phyloP scores from a whole-genome alignment of 2,888 invertebrate genomes.

The Lottia gigantea region DNA sequence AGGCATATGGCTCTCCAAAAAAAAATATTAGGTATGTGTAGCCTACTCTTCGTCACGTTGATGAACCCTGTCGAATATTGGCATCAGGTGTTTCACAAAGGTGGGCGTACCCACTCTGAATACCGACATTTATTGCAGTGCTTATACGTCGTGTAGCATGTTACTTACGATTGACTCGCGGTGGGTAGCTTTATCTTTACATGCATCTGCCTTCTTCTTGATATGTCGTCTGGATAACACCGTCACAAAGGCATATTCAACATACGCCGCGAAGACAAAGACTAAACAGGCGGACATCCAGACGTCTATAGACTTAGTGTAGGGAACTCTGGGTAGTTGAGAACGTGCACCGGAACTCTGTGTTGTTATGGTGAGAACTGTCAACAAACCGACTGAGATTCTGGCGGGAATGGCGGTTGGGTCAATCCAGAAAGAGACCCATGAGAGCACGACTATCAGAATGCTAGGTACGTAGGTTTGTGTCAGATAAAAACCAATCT shows the following conservation, averaged over 20 bases:
- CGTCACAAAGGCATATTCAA: conserved; percentile 26
- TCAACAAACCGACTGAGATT: conserved; percentile 30
- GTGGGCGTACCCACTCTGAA: too few relatives aligned
- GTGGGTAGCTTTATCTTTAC: too few relatives aligned
- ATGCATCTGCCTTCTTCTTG: not conserved
- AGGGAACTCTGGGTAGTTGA: conserved; percentile 28
- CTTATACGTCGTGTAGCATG: too few relatives aligned
- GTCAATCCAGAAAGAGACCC: conserved; percentile 38
- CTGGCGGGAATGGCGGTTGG: conserved; percentile 31
- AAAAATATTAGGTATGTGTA: too few relatives aligned
- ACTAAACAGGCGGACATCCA: conserved; percentile 26
- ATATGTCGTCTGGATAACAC: conserved; percentile 18
- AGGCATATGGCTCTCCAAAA: too few relatives aligned
- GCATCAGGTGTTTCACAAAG: too few relatives aligned
- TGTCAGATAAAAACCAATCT: conserved; percentile 31
- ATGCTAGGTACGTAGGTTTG: conserved; percentile 33
- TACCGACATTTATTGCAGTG: too few relatives aligned
- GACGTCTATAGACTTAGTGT: conserved; percentile 31
- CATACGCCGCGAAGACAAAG: conserved; percentile 28
- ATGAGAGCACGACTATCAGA: conserved; percentile 32
- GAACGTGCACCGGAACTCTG: conserved; percentile 27
- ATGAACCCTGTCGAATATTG: too few relatives aligned
- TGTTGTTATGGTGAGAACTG: conserved; percentile 36
- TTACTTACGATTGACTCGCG: too few relatives aligned
- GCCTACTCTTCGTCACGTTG: too few relatives aligned